A percentile compares a stretch with the other conserved stretches of the same genome.
Conservation (phyloP, 2,888 invertebrate species). For the Crossocerus cetratus region DNA sequence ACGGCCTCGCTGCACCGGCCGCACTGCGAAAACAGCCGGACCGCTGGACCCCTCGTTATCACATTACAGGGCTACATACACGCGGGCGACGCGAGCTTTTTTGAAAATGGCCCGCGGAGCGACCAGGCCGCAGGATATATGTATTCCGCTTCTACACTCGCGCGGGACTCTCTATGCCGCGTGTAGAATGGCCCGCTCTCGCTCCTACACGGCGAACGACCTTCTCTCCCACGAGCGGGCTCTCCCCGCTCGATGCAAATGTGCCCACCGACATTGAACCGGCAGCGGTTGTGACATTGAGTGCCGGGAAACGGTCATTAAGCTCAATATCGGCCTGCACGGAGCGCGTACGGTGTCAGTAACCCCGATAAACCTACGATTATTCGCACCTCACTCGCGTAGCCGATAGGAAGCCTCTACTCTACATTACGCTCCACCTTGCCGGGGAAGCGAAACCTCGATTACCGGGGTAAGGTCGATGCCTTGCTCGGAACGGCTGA, state of each 20-base stretch:
- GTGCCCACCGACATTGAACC: constrained; percentile 43
- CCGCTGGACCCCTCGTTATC: neutral
- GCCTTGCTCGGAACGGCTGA: neutral
- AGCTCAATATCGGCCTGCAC: constrained; percentile 45
- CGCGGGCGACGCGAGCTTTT: neutral
- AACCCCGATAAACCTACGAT: constrained; percentile 37
- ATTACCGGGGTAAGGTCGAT: neutral
- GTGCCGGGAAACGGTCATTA: constrained; percentile 50
- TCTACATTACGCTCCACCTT: too few relatives aligned
- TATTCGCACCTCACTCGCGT: constrained; percentile 19
- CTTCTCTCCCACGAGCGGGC: constrained; percentile 15
- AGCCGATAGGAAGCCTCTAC: too few relatives aligned
- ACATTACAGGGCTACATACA: neutral
- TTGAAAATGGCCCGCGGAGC: neutral
- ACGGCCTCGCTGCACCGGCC: neutral
- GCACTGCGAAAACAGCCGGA: neutral
- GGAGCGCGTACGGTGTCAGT: constrained; percentile 35
- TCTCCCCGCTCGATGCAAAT: constrained; percentile 39
- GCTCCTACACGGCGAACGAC: neutral
- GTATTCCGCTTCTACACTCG: neutral
- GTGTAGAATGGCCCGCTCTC: constrained; percentile 8
- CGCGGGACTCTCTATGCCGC: too few relatives aligned
- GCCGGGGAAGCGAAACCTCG: too few relatives aligned
- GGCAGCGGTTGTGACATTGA: constrained; percentile 48
- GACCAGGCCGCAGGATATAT: neutral